Conservation (phyloP, 30 jellyfish, hydroid and myxozoan genomes). For the Aurelia aurita region DNA sequence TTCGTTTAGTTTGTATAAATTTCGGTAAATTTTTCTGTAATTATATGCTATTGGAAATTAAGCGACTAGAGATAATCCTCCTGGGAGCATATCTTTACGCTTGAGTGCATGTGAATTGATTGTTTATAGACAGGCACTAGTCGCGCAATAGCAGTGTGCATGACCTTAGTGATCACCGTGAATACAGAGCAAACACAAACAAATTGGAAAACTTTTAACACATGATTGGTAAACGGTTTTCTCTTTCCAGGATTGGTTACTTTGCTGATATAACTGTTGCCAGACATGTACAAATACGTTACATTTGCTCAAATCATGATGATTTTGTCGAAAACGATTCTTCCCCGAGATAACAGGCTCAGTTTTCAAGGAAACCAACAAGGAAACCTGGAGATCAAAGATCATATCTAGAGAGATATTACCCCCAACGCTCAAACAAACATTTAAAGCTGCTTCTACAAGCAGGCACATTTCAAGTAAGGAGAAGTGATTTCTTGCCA, state of each 20-base stretch:
- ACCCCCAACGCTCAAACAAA: no score
- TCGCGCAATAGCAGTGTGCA: constrained; percentile 36
- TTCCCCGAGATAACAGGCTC: no score
- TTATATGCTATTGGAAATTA: constrained; percentile 5
- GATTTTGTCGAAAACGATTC: no score
- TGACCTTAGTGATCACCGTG: constrained; percentile 69
- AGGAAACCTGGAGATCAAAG: no score
- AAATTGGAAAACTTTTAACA: constrained; percentile 34
- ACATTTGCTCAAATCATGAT: no score
- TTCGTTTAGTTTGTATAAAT: background rate
- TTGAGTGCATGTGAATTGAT: constrained; percentile 31
- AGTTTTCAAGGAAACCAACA: no score
- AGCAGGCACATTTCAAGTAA: no score
- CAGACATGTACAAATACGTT: no score
- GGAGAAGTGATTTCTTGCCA: no score
- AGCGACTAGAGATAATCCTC: constrained; percentile 6
- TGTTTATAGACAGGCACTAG: constrained; percentile 52
- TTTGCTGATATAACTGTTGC: background rate
- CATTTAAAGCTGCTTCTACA: no score
- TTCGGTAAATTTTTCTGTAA: background rate
- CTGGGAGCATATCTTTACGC: constrained; percentile 23
- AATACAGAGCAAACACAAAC: constrained; percentile 29
- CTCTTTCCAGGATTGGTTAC: background rate
- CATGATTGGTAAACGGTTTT: background rate
- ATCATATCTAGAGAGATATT: no score